phyloP scores from a whole-genome alignment of 2,113 vertebrate genomes.

The Aldabrachelys gigantea region DNA sequence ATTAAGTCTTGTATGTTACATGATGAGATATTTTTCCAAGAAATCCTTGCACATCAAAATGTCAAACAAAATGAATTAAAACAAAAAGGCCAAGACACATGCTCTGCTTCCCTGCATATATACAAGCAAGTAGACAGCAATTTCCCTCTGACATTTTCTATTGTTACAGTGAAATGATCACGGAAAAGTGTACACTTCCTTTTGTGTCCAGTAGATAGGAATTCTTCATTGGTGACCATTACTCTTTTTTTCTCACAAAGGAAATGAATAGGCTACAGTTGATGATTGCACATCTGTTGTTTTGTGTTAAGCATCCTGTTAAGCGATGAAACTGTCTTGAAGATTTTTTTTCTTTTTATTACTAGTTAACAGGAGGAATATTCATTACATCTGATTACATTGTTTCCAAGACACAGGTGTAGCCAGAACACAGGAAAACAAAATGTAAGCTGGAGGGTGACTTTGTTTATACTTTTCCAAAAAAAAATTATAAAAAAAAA shows the following conservation, averaged over 20 bases:
- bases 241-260: conserved; percentile 66
- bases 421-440: conserved; percentile 48
- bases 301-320: conserved; percentile 76
- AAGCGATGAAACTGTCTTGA: conserved; percentile 59
- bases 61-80: background rate
- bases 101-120: background rate
- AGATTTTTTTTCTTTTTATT: background rate
- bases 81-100: background rate
- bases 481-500: background rate
- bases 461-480: background rate
- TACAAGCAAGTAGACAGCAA: background rate
- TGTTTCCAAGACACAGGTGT: conserved; percentile 69
- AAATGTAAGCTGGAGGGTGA: background rate
- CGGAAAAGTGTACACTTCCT: conserved; percentile 69
- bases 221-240: conserved; percentile 64
- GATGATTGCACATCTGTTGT: conserved; percentile 76
- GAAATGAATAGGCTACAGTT: conserved; percentile 72
- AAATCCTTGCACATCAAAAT: background rate
- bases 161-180: conserved; percentile 51
- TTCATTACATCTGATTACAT: background rate
- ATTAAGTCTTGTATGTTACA: background rate
- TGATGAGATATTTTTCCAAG: background rate
- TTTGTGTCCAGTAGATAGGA: conserved; percentile 66
- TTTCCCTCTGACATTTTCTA: conserved; percentile 44
- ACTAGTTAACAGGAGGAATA: background rate